Conservation (phyloP, 2,113 vertebrate species). For the Notarius lentiginosus region DNA sequence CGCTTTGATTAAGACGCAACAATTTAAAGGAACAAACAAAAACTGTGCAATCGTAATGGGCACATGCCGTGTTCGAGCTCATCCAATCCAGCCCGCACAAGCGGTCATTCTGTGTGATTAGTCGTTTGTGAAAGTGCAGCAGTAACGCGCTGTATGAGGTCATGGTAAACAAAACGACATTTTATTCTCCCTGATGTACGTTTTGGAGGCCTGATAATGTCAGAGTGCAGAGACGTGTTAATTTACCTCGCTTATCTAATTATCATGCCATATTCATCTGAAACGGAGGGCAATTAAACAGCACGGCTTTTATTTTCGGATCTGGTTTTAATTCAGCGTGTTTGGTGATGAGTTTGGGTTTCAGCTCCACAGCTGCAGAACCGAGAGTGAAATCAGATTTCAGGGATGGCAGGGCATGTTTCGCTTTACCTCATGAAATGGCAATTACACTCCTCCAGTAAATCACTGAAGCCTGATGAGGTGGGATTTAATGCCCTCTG, state of each 20-base stretch:
- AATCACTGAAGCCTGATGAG: slow-evolving; percentile 27
- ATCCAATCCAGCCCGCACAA: background rate
- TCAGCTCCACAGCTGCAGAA: too few relatives aligned
- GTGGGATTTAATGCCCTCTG: slow-evolving; percentile 12
- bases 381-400: background rate
- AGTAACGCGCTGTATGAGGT: background rate
- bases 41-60: background rate
- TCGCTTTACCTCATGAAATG: background rate
- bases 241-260: slow-evolving; percentile 1
- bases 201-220: background rate
- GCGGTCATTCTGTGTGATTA: background rate
- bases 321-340: background rate
- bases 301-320: background rate
- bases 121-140: background rate
- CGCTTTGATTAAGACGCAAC: background rate
- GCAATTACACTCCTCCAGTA: background rate
- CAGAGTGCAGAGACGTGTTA: background rate
- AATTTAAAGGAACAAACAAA: slow-evolving; percentile 37
- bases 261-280: background rate
- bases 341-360: background rate
- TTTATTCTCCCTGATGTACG: background rate
- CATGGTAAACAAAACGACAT: background rate
- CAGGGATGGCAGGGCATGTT: background rate
- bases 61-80: background rate
- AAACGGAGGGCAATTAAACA: background rate